These are phyloP conservation scores for Stichodactyla mertensii DNA, from an alignment of 64 coral and sea anemone species.

Conservation along the genomic window DNA sequence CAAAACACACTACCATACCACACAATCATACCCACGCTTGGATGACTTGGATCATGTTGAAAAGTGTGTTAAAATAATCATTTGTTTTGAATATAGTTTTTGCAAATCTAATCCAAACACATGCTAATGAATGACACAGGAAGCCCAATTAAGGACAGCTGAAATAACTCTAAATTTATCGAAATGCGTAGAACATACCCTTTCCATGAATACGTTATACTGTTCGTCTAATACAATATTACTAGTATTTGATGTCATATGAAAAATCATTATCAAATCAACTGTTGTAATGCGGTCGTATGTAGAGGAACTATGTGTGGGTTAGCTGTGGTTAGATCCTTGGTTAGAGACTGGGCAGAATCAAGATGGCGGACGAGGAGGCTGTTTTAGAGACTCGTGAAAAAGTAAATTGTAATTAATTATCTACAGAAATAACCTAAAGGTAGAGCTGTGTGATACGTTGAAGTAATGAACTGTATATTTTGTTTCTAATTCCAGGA, in stretches of 20 bases:
- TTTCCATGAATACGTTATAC: too few relatives aligned
- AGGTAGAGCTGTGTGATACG: too few relatives aligned
- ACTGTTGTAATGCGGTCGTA: neutral
- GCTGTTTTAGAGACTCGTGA: neutral
- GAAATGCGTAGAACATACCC: too few relatives aligned
- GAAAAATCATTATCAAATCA: neutral
- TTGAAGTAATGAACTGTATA: neutral
- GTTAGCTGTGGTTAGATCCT: neutral
- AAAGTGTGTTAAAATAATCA: neutral
- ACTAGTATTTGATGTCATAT: neutral
- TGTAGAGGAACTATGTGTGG: neutral
- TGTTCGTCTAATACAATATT: too few relatives aligned
- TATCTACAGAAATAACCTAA: too few relatives aligned
- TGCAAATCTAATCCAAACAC: neutral
- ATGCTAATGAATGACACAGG: neutral
- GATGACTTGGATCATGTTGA: neutral
- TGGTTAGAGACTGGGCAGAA: constrained; percentile 7
- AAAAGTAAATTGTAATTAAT: neutral
- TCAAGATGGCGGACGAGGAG: constrained; percentile 42
- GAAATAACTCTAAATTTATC: neutral
- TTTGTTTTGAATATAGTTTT: neutral
- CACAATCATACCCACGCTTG: neutral
- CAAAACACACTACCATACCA: neutral
- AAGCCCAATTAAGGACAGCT: neutral
- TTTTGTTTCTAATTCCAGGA: neutral